Base-by-base conservation (phyloP, 1,140 invertebrate species). In the Anagrus nilaparvatae region DNA sequence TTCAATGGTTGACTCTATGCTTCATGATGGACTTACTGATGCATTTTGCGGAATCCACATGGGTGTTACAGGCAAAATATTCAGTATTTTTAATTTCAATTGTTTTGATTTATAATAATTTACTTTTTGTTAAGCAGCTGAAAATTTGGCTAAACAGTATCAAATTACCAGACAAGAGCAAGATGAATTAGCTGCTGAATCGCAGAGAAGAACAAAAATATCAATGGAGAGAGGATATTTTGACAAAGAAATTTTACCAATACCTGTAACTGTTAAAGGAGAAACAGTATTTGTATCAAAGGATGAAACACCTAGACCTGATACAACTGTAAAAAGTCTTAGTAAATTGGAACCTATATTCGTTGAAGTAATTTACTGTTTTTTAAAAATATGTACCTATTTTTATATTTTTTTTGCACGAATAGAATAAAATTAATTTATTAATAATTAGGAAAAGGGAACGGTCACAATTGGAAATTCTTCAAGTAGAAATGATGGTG, bases 401-500 rank as follows among this genome's bases (percentile, higher is more conserved):
- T n/a, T n/a, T n/a, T n/a, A n/a, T n/a, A n/a, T n/a, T n/a, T n/a
- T n/a, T n/a, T n/a, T n/a, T n/a, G n/a, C n/a, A n/a, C n/a, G n/a
- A n/a, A n/a, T n/a, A n/a, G n/a, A n/a, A n/a, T 44, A n/a, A 18
- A 17, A 19, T 27, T 43, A 35, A 29, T 31, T 36, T 19, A 32
- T 39, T 37, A 7, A 43, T 29, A 10, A 14, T 40, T 5, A 67
- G 63, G 36, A 10, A 19, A 66, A 72, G 49, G 82, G 82, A n/a
- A 79, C 77, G 13, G 78, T 87, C 14, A 88, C 84, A 14, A 69
- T 84, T 27, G 84, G 83, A 34, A 88, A 87, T 71, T 72, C 84
- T 10, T 87, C 84, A 12, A 83, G 86, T 29, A 71, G 91, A 25
- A 90, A 89, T 63, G 89, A 93, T 66, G 87, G 88, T 12, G 87